phyloP scores from a whole-genome alignment of 2,113 vertebrate genomes.

The Grantiella picta region DNA sequence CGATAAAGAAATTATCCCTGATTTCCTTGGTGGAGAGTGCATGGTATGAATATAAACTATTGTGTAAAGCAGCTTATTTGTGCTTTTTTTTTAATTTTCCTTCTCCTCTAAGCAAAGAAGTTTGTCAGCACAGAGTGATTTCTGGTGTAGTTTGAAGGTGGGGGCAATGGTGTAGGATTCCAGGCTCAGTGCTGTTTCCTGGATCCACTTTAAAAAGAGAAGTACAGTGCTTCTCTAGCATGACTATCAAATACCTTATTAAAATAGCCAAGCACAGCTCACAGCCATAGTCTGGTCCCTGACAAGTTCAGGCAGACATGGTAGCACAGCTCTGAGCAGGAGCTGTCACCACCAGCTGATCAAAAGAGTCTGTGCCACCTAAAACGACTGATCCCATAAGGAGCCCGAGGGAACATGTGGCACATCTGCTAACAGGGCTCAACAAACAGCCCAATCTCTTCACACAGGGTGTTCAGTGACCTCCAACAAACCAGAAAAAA shows the following conservation, averaged over 20 bases:
- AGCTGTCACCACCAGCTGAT: not conserved
- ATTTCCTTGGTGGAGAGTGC: conserved; percentile 92
- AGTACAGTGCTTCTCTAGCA: not conserved
- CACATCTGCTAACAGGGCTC: not conserved
- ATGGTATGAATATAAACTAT: conserved; percentile 75
- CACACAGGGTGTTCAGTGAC: not conserved
- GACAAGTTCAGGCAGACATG: not conserved
- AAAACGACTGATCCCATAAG: not conserved
- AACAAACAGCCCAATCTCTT: not conserved
- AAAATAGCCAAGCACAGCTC: not conserved
- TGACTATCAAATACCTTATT: not conserved
- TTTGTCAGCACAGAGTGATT: not conserved
- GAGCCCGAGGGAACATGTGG: not conserved
- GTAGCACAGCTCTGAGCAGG: not conserved
- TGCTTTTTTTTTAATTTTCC: not conserved
- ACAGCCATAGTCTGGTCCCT: not conserved
- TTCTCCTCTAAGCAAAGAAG: not conserved
- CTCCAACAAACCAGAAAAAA: not conserved
- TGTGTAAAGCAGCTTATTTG: not conserved
- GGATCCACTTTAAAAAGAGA: not conserved
- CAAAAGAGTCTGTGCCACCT: not conserved
- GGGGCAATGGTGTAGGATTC: not conserved
- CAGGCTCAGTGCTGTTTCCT: not conserved
- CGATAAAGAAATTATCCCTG: conserved; percentile 87
- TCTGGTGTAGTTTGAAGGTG: not conserved